Evolutionary conservation across 2,797 vertebrate genomes (phyloP).

Genomic region (Pogoniulus pusillus): DNA sequence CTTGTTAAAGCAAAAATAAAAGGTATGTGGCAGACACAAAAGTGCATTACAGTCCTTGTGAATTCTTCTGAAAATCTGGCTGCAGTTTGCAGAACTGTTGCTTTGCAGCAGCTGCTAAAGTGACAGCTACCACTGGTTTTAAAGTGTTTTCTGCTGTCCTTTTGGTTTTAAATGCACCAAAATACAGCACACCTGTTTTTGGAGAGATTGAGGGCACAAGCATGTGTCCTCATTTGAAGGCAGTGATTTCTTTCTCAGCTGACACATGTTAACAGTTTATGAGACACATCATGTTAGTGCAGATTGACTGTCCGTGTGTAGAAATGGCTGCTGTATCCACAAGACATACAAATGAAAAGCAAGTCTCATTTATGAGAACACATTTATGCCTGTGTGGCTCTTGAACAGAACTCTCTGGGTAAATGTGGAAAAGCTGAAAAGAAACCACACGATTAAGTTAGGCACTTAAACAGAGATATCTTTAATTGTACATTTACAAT

Average conservation of each 20-base stretch:
- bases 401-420: background rate
- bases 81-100: background rate
- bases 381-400: background rate
- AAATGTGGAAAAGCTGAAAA: background rate
- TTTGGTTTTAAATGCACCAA: background rate
- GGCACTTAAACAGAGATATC: background rate
- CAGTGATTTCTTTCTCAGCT: background rate
- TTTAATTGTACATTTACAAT: background rate
- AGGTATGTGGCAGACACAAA: background rate
- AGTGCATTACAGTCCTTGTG: background rate
- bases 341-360: background rate
- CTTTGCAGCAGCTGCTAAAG: background rate
- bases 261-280: background rate
- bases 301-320: background rate
- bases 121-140: background rate
- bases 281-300: background rate
- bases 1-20: constrained; percentile 29
- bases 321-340: background rate
- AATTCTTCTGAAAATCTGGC: background rate
- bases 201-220: background rate
- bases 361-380: background rate
- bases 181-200: background rate
- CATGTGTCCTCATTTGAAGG: background rate
- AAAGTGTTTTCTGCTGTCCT: background rate
- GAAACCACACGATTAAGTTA: background rate